These are phyloP conservation scores for Drosophila kanekoi DNA, from an alignment of 2,888 invertebrate species.

Conservation along the genomic window DNA sequence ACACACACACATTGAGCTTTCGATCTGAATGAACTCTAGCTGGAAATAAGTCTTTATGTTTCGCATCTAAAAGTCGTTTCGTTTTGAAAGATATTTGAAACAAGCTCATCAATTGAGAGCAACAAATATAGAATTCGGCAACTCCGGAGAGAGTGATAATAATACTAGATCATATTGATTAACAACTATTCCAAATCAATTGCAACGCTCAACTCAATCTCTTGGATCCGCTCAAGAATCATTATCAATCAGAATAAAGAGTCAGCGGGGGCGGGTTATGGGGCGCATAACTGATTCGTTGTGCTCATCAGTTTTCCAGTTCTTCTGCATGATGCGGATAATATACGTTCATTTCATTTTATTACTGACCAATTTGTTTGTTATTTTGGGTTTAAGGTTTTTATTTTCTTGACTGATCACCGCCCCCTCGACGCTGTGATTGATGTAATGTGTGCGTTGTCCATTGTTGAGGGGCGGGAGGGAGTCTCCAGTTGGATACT, in stretches of 20 bases:
- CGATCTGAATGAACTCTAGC: no score
- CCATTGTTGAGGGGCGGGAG: not conserved
- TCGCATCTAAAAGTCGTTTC: no score
- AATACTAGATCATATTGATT: not conserved
- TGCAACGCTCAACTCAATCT: not conserved
- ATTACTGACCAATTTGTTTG: conserved; percentile 23
- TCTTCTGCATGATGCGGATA: conserved; percentile 13
- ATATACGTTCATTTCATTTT: conserved; percentile 5
- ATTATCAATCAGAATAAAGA: not conserved
- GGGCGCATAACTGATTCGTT: not conserved
- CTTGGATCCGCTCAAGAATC: conserved; percentile 8
- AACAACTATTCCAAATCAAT: conserved; percentile 6
- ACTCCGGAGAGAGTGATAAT: no score
- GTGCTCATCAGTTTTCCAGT: conserved; percentile 5
- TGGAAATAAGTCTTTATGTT: no score
- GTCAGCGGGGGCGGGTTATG: not conserved
- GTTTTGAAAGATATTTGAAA: no score
- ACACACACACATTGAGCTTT: not conserved
- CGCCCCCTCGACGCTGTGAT: conserved; percentile 48
- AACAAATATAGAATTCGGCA: no score
- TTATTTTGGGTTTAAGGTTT: conserved; percentile 1
- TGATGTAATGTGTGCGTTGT: conserved; percentile 46
- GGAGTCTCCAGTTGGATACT: conserved; percentile 21
- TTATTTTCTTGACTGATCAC: conserved; percentile 37
- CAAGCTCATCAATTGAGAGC: no score